These are phyloP conservation scores for Drosophila lacertosa DNA, from an alignment of 1,140 invertebrate species.

Conservation along the genomic window DNA sequence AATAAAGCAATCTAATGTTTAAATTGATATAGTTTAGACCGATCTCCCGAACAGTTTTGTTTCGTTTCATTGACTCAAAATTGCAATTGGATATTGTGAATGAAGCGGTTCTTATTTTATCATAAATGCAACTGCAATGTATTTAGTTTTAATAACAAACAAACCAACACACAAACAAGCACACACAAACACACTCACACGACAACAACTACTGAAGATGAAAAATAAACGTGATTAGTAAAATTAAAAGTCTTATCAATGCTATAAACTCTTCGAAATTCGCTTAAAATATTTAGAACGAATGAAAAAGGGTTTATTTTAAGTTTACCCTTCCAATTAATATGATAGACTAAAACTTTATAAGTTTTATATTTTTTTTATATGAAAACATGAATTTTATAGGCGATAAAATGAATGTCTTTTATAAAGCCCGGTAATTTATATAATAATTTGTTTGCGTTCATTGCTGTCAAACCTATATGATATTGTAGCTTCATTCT, in stretches of 20 bases:
- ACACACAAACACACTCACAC: slow-evolving; percentile 54
- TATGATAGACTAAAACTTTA: too few species aligned
- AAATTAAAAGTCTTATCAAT: slow-evolving; percentile 48
- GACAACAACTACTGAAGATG: slow-evolving; percentile 58
- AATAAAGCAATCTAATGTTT: slow-evolving; percentile 59
- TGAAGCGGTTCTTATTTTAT: slow-evolving; percentile 20
- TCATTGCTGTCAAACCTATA: too few species aligned
- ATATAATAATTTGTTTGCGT: too few species aligned
- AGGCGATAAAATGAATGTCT: too few species aligned
- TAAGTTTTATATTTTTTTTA: too few species aligned
- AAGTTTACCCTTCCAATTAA: too few species aligned
- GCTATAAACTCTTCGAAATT: background rate
- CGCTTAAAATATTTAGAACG: too few species aligned
- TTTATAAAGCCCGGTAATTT: too few species aligned
- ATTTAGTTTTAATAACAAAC: slow-evolving; percentile 64
- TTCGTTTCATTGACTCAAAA: slow-evolving; percentile 33
- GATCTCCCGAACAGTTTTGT: slow-evolving; percentile 58
- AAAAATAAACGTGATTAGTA: slow-evolving; percentile 81
- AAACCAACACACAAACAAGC: slow-evolving; percentile 48
- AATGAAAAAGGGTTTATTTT: too few species aligned
- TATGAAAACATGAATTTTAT: too few species aligned
- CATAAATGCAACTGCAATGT: slow-evolving; percentile 54
- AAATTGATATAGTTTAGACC: slow-evolving; percentile 63
- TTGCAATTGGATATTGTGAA: slow-evolving; percentile 46
- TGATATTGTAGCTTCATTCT: too few species aligned